phyloP scores from a whole-genome alignment of 2,797 vertebrate genomes.

The Phataginus tricuspis region DNA sequence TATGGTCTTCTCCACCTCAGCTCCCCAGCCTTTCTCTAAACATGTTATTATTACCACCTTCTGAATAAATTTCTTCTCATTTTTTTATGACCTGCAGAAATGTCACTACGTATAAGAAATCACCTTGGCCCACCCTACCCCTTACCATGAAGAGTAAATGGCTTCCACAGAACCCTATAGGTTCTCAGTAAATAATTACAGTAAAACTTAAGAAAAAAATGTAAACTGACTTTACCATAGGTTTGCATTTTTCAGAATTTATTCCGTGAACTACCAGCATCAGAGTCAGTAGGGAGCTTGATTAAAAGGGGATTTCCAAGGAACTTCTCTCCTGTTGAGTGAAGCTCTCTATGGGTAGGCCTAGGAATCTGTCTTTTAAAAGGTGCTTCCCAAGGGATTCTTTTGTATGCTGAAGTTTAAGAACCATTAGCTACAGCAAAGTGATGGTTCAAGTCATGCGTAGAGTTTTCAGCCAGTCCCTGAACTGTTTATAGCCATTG shows the following conservation, averaged over 20 bases:
- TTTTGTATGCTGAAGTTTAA: not conserved
- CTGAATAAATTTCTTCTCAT: not conserved
- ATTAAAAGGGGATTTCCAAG: not conserved
- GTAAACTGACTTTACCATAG: not conserved
- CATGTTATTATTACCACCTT: not conserved
- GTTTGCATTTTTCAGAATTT: not conserved
- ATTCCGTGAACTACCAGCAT: not conserved
- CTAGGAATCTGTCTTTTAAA: not conserved
- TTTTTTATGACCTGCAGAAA: not conserved
- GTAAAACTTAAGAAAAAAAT: not conserved
- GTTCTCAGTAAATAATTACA: not conserved
- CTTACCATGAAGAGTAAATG: not conserved
- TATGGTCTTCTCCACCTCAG: not conserved
- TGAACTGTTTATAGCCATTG: not conserved
- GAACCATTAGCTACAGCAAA: not conserved
- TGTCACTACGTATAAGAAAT: not conserved
- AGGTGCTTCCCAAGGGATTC: not conserved
- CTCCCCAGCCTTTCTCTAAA: not conserved
- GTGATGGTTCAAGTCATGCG: not conserved
- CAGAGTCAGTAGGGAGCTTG: not conserved
- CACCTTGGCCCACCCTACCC: not conserved
- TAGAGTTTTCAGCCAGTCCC: not conserved
- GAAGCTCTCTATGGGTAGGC: not conserved
- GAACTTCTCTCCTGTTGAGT: not conserved
- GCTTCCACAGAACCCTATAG: not conserved